A percentile compares a stretch with the other conserved stretches of the same genome.
These are phyloP conservation scores for Shinisaurus crocodilurus DNA, from an alignment of 2,113 vertebrate species.

Conservation along the genomic window DNA sequence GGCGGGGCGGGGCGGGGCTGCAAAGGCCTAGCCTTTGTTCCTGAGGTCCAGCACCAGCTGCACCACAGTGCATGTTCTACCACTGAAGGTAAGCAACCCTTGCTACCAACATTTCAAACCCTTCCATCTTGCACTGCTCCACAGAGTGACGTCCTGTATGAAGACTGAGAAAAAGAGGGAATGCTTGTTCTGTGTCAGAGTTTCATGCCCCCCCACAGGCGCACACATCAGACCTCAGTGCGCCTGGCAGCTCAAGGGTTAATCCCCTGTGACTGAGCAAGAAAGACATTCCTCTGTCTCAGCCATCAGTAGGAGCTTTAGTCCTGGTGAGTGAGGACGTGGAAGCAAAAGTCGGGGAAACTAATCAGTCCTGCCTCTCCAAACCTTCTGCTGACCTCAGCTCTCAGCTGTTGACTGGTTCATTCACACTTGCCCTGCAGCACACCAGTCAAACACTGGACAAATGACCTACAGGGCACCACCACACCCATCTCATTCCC, in stretches of 20 bases:
- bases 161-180: rapidly evolving
- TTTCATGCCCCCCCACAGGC: neutral
- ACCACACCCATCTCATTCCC: conserved; percentile 8
- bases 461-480: conserved; percentile 32
- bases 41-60: no score
- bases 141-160: rapidly evolving
- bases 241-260: neutral
- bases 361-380: conserved; percentile 40
- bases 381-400: conserved; percentile 48
- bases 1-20: no score
- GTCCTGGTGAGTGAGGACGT: conserved; percentile 46
- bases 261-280: neutral
- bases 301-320: conserved; percentile 46
- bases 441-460: conserved; percentile 42
- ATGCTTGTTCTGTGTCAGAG: neutral
- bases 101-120: rapidly evolving
- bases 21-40: no score
- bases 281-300: neutral
- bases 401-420: conserved; percentile 64
- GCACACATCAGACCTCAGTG: rapidly evolving
- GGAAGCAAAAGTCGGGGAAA: conserved; percentile 27
- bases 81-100: neutral
- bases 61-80: neutral
- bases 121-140: neutral
- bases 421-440: conserved; percentile 44